phyloP scores from a whole-genome alignment of 2,888 invertebrate species.

The Oligia latruncula region DNA sequence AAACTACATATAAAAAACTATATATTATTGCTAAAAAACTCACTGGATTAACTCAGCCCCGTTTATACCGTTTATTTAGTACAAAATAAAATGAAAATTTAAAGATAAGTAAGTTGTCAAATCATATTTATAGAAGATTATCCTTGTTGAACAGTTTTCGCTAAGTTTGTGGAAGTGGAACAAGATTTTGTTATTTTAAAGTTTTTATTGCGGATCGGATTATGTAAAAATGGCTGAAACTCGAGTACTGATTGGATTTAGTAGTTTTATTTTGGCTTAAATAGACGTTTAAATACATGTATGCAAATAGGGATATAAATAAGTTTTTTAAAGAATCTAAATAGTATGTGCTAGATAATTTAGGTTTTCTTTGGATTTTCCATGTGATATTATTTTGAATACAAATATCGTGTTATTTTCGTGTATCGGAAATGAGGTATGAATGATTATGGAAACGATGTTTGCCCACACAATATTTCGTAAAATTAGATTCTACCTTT shows the following conservation, averaged over 20 bases:
- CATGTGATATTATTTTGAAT: not conserved
- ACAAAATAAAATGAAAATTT: constrained; percentile 17
- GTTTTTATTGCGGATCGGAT: constrained; percentile 35
- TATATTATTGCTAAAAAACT: too few relatives aligned
- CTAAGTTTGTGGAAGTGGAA: constrained; percentile 40
- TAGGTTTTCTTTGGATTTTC: not conserved
- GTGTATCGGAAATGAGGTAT: not conserved
- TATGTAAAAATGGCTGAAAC: constrained; percentile 29
- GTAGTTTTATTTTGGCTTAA: not conserved
- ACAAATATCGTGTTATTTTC: not conserved
- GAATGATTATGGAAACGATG: not conserved
- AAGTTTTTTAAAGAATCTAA: not conserved
- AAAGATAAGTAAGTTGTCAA: constrained; percentile 26
- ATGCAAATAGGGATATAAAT: not conserved
- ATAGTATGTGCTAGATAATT: not conserved
- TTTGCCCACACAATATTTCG: too few relatives aligned
- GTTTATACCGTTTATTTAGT: not conserved
- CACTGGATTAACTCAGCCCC: too few relatives aligned
- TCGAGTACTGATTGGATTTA: constrained; percentile 17
- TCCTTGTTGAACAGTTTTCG: constrained; percentile 38
- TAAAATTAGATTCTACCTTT: not conserved
- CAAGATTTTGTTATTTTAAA: constrained; percentile 31
- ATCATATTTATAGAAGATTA: constrained; percentile 48
- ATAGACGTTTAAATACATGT: not conserved
- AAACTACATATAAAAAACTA: too few relatives aligned